Percentiles rank a stretch among this genome's conserved stretches.
These are phyloP conservation scores for Belgica antarctica DNA, from an alignment of 2,888 invertebrate genomes.

Conservation along the genomic window DNA sequence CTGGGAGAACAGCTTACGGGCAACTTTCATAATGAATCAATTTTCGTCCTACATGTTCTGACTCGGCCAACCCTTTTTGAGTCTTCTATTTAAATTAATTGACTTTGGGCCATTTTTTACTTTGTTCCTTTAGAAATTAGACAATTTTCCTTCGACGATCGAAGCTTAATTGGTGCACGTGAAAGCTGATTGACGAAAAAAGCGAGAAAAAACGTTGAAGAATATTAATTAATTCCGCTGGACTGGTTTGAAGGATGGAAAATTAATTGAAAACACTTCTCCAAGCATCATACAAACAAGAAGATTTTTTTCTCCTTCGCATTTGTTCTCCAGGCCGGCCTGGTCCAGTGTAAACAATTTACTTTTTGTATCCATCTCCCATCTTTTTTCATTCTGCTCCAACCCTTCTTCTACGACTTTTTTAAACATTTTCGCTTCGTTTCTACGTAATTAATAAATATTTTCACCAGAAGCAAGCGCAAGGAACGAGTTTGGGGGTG, in stretches of 20 bases:
- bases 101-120: not conserved
- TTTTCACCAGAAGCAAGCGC: slow-evolving; percentile 35
- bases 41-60: no score
- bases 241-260: slow-evolving; percentile 23
- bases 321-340: not conserved
- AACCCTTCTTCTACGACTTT: slow-evolving; percentile 25
- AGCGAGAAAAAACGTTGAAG: slow-evolving; percentile 3
- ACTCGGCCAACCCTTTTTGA: no score
- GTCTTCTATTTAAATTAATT: slow-evolving; percentile 1
- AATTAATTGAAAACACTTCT: slow-evolving; percentile 43
- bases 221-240: slow-evolving; percentile 15
- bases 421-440: not conserved
- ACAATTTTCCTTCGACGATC: not conserved
- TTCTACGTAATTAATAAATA: slow-evolving; percentile 41
- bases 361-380: slow-evolving; percentile 34
- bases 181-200: not conserved
- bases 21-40: no score
- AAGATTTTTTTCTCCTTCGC: not conserved
- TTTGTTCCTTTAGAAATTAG: slow-evolving; percentile 3
- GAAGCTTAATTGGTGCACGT: slow-evolving; percentile 7
- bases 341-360: slow-evolving; percentile 39
- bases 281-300: slow-evolving; percentile 27
- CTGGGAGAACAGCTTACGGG: no score
- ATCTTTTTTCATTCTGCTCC: slow-evolving; percentile 16
- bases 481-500: not conserved